phyloP scores from a whole-genome alignment of 2,888 invertebrate species.

The Tromatobia lineatoria region DNA sequence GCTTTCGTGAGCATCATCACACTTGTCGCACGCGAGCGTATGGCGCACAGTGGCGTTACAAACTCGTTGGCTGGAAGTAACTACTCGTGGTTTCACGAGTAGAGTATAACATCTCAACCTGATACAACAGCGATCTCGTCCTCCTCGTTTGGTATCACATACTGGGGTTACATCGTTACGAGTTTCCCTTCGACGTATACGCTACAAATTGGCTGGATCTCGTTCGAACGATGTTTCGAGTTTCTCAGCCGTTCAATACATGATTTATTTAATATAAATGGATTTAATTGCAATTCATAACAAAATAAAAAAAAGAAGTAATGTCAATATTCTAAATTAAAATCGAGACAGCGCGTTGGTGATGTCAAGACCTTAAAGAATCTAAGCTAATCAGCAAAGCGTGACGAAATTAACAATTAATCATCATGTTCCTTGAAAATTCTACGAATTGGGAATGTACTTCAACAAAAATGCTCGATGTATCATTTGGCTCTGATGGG shows the following conservation, averaged over 20 bases:
- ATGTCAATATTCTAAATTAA: too few relatives aligned
- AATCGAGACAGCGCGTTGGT: too few relatives aligned
- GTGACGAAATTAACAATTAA: too few relatives aligned
- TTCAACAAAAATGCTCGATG: constrained; percentile 42
- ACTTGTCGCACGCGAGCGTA: constrained; percentile 37
- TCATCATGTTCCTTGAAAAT: constrained; percentile 18
- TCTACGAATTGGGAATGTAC: constrained; percentile 52
- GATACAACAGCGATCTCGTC: constrained; percentile 29
- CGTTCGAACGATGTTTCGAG: background rate
- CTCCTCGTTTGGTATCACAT: constrained; percentile 13
- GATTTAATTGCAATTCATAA: too few relatives aligned
- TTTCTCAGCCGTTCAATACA: constrained; percentile 15
- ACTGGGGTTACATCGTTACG: constrained; percentile 18
- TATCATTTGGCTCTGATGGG: constrained; percentile 36
- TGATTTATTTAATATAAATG: too few relatives aligned
- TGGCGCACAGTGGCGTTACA: constrained; percentile 14
- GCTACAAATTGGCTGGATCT: constrained; percentile 5
- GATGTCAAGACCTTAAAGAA: too few relatives aligned
- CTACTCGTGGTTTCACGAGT: constrained; percentile 48
- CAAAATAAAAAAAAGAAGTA: too few relatives aligned
- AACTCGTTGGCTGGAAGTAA: constrained; percentile 56
- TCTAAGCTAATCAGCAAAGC: too few relatives aligned
- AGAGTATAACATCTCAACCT: constrained; percentile 44
- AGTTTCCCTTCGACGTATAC: background rate
- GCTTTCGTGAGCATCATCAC: constrained; percentile 49